Base-by-base conservation (phyloP, 2,797 vertebrate genomes). In the Clarias platycephalus region DNA sequence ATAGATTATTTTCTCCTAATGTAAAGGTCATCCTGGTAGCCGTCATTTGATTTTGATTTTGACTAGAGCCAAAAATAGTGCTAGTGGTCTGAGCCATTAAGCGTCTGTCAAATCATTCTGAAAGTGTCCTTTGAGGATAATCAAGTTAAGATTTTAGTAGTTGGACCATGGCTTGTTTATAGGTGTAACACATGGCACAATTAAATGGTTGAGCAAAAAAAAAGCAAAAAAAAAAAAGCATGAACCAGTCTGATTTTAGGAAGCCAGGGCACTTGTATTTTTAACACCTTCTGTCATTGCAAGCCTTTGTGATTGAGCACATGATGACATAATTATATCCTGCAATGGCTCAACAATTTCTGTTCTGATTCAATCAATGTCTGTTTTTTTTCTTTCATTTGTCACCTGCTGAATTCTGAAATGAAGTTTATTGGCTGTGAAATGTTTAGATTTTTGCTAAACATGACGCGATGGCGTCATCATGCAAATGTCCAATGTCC, bases 101-200 rank as follows among this genome's bases (percentile, higher is more conserved):
- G 70, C 58, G n/a, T 55, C 63, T 55, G 60, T 67, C 53, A 55
- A 87, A 53, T 55, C 71, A 7, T 74, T 55, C 49, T 53, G n/a
- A 74, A 74, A 74, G 16, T n/a, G 4, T 74, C 44, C 44, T 74
- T 28, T 55, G 71, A 55, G 71, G 3, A 74, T 74, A 28, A 55
- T 26, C 13, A 74, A 28, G 16, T 18, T 57, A 20, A 22, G 16
- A 76, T 76, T 89, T 88, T 85, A 86, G 86, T 82, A n/a, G 55
- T 82, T 78, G 85, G 85, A 84, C 85, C 87, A 70, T 88, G 86
- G 84, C 81, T 57, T 88, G 49, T 87, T 77, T 82, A 72, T 72
- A 66, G 66, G 63, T 83, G 58, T 58, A 62, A 37, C n/a, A 57
- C 57, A 78, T 80, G 60, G 80, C 18, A 84, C 60, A 81, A 72